Base-by-base conservation (phyloP, 2,888 invertebrate genomes). In the Pogonocherus hispidulus region DNA sequence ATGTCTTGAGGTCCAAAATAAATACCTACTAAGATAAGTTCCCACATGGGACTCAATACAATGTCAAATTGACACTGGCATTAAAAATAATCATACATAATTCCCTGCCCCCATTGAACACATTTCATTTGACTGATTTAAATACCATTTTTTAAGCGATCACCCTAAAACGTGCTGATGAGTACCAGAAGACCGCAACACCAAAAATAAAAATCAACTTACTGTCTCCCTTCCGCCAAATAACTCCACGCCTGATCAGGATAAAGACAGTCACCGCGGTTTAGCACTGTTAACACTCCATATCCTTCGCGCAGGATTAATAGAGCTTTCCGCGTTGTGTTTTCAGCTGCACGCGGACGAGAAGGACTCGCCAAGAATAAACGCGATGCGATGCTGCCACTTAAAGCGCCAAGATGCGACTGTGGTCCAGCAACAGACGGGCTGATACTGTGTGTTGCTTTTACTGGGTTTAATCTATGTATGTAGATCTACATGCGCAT, bases 401-500 rank as follows among this genome's bases (percentile, higher is more conserved):
- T 69, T 52, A 67, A 73, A 76, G 72, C 73, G 79, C 75, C 76
- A 77, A 79, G 79, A 78, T 76, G 76, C 76, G 78, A 80, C 80
- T 80, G 80, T 74, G 56, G 52, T 52, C 60, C 56, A 44, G 67
- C 63, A 69, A 72, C 74, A 74, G 76, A 76, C 76, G 76, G 74
- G 73, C 73, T 76, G 77, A 74, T 76, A 74, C 74, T 74, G 72
- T 66, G 72, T 66, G 63, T 47, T 70, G 51, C 57, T 67, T 55
- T 66, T 56, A 54, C 57, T 52, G 51, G 65, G 51, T 47, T 66
- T 68, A 63, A 64, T 69, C 71, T 66, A 67, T 68, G 69, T 69
- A 69, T 69, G 71, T 66, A 66, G 67, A 66, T 69, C 64, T 67
- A 65, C 54, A 49, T 52, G 56, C 69, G 69, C 67, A 69, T 69